Conservation (phyloP, 2,797 vertebrate genomes). For the Streptopelia turtur region DNA sequence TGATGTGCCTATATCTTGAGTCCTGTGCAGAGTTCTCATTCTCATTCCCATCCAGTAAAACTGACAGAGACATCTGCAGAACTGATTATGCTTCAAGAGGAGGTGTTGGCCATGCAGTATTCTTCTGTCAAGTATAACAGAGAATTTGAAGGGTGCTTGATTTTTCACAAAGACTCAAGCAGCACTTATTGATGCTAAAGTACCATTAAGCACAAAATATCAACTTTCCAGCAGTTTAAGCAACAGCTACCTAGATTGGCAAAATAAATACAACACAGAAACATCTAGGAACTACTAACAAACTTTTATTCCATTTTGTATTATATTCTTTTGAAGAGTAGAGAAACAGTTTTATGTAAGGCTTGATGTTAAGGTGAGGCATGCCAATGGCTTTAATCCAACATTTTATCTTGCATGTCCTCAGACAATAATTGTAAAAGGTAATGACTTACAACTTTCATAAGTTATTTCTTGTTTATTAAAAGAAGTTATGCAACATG, state of each 20-base stretch:
- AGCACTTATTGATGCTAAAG: constrained; percentile 35
- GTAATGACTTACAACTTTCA: not conserved
- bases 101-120: not conserved
- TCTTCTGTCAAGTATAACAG: not conserved
- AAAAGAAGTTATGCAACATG: not conserved
- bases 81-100: not conserved
- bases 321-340: not conserved
- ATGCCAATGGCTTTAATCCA: not conserved
- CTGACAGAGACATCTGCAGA: constrained; percentile 14
- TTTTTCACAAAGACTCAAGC: constrained; percentile 39
- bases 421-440: not conserved
- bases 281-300: not conserved
- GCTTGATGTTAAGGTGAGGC: not conserved
- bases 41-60: not conserved
- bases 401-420: not conserved
- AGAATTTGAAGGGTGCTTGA: constrained; percentile 30
- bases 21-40: not conserved
- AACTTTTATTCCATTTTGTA: not conserved
- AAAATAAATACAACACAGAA: not conserved
- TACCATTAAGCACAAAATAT: not conserved
- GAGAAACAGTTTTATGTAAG: not conserved
- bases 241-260: not conserved
- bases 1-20: not conserved
- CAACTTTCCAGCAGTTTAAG: not conserved
- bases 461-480: not conserved